These are phyloP conservation scores for Tiliqua scincoides DNA, from an alignment of 2,113 vertebrate genomes.

Conservation along the genomic window DNA sequence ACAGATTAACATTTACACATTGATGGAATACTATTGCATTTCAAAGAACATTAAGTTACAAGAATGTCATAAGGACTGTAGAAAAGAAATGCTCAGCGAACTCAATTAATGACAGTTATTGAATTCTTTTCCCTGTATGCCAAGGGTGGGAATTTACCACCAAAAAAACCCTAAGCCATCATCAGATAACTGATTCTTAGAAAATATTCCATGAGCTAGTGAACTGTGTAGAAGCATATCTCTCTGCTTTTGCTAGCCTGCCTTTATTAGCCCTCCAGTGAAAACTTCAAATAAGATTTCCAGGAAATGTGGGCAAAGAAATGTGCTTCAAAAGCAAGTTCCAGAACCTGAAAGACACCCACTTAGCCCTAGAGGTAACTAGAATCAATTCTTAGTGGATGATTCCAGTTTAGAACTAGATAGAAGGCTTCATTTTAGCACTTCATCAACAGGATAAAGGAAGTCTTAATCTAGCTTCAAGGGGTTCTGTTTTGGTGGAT, in stretches of 20 bases:
- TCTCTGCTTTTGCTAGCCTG: neutral
- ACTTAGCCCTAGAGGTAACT: neutral
- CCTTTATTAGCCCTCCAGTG: neutral
- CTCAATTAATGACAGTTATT: neutral
- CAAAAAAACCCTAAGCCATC: neutral
- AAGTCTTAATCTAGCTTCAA: neutral
- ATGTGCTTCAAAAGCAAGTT: conserved; percentile 33
- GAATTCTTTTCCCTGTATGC: neutral
- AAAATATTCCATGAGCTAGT: conserved; percentile 35
- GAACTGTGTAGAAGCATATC: conserved; percentile 33
- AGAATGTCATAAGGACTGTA: neutral
- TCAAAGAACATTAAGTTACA: neutral
- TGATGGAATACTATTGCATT: conserved; percentile 4
- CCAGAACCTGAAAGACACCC: conserved; percentile 21
- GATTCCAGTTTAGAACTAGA: conserved; percentile 10
- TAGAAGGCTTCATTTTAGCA: conserved; percentile 8
- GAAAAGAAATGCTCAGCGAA: conserved; percentile 4
- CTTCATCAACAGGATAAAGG: conserved; percentile 6
- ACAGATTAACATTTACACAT: neutral
- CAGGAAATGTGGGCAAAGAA: conserved; percentile 24
- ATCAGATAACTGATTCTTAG: conserved; percentile 11
- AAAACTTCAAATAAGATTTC: conserved; percentile 37
- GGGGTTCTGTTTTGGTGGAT: neutral
- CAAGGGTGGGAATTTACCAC: neutral
- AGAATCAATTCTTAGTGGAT: conserved; percentile 18